Evolutionary conservation across 2,113 vertebrate species (phyloP), one percentile per base, ranked within the genome.

Genomic region (Megaptera novaeangliae): DNA sequence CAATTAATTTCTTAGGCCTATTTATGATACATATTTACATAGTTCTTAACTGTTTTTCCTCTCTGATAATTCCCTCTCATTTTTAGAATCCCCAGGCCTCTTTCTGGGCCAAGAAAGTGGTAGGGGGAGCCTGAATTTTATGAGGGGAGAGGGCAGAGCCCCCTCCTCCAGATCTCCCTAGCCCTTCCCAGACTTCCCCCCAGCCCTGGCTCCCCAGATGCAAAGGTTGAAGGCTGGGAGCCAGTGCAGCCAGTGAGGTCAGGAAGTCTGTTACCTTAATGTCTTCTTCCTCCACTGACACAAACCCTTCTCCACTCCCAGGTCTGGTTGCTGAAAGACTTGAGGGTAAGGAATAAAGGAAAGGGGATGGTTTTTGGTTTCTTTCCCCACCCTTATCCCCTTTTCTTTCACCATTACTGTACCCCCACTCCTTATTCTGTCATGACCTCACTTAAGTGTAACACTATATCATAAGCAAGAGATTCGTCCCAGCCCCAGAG

Each of bases 11-110:
- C 97, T 97, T 98, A 98, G 97, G 95, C 88, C 98, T 98, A 98
- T 98, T 98, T 98, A 98, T 98, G 98, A 98, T 97, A 96, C 97
- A 98, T 98, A 98, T 98, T 98, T 98, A 98, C 98, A 98, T 98
- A 98, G 97, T 98, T 98, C 97, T 97, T 98, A 98, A 97, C 94
- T 88, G 97, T 98, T 98, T 98, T 97, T 96, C 97, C 97, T 97
- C 91, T 98, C 96, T 97, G 92, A 97, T 98, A 96, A 97, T 98
- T 98, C 95, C 97, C 96, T 96, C 68, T 95, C 97, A 97, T 97
- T 97, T 98, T 97, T 98, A 97, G 95, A 97, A 90, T 96, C 96
- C 96, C 94, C 88, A 93, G 95, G 95, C 84, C 92, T 97, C 97
- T 97, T 95, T 97, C 96, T 97, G 92, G 97, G 98, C 97, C 96